These are phyloP conservation scores for Ricordea florida DNA, from an alignment of 92 coral and sea anemone genomes.

Conservation along the genomic window DNA sequence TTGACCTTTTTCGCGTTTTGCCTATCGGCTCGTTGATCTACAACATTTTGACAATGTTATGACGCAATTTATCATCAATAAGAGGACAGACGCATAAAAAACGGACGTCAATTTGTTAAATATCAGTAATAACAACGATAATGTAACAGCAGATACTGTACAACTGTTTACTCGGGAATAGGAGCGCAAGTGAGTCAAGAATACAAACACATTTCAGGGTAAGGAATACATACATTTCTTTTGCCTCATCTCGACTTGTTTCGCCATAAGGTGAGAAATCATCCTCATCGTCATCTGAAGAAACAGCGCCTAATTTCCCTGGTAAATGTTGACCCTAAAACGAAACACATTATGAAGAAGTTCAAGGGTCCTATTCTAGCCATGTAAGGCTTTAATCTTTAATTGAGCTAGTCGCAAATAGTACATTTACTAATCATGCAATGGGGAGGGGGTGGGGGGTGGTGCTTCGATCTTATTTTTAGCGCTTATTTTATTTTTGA, in stretches of 20 bases:
- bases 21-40: too few relatives aligned
- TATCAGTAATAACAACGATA: background rate
- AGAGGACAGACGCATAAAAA: too few relatives aligned
- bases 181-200: background rate
- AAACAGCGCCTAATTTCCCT: constrained; percentile 86
- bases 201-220: background rate
- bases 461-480: too few relatives aligned
- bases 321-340: constrained; percentile 72
- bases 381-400: background rate
- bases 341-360: background rate
- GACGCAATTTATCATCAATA: too few relatives aligned
- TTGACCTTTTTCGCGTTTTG: too few relatives aligned
- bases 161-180: background rate
- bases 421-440: too few relatives aligned
- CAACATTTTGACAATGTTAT: too few relatives aligned
- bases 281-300: constrained; percentile 97
- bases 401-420: background rate
- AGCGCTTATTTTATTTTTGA: too few relatives aligned
- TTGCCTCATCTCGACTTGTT: constrained; percentile 96
- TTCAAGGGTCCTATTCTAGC: background rate
- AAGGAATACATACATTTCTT: constrained; percentile 73
- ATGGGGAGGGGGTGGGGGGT: too few relatives aligned
- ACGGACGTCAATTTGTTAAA: too few relatives aligned
- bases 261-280: constrained; percentile 98
- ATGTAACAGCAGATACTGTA: background rate